Evolutionary conservation across 2,888 invertebrate species (phyloP), one percentile per base, ranked within the genome.

Genomic region (Andrena bicolor): DNA sequence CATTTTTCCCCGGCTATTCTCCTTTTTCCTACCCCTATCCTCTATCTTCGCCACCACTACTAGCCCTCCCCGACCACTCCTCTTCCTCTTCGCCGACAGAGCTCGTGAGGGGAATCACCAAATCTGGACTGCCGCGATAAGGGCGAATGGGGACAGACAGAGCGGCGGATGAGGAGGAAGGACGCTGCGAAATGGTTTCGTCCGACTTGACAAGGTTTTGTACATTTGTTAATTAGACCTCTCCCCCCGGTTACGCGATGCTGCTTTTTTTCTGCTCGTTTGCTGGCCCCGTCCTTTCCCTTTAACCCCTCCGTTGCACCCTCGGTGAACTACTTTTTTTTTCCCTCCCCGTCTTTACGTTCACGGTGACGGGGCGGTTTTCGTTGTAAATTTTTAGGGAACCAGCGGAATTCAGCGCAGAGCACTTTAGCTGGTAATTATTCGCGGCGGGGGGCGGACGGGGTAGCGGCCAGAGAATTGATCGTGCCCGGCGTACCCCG

Each of bases 181-280:
- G 51, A 68, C 56, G 68, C 48, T 10, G n/a, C 32, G 74, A 63
- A 76, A 73, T 65, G 77, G 66, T 73, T 74, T 70, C 81, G 69
- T 60, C 69, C 28, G 72, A 65, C 77, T 77, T 81, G 81, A 81
- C 81, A 70, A 77, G 77, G 77, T 83, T 81, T 77, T 81, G 77
- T 81, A 74, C 83, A 70, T 83, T 81, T 77, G 81, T 83, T 83
- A 83, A 83, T 77, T 77, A 77, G 77, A 74, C 73, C 66, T 73
- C 53, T 65, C 30, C 20, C 53, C 61, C 30, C 20, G 58, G 51
- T 63, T 61, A 74, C 69, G 64, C 69, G 69, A 71, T 72, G 74
- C 68, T 76, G 51, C 20, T 66, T 65, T 69, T 76, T 70, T 80
- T 70, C 20, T 69, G 26, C 56, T 51, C 74, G 71, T 76, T 76